Evolutionary conservation across 2,797 vertebrate species (phyloP), one percentile per base, ranked within the genome.

Genomic region (Staurois parvus): DNA sequence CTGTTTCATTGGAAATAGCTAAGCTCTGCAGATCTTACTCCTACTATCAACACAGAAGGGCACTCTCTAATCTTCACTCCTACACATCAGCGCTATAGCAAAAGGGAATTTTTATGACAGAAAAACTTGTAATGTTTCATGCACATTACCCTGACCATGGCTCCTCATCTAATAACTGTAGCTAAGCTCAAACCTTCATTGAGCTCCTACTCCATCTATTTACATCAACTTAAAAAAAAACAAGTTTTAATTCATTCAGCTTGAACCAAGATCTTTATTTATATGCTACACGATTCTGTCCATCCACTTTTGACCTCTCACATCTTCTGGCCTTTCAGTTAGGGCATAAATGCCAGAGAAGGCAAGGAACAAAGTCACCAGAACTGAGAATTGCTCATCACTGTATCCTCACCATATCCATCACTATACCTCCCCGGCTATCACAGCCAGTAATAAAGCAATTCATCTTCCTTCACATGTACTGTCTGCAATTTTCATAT

Each of bases 361-460:
- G n/a, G 52, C 52, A 59, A 59, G 21, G 2, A 59, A 4, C 52
- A 59, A 59, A 59, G n/a, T 59, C 52, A 21, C 21, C 52, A 59
- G 19, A 59, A 59, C 52, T 59, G 21, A 12, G 11, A 59, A 59
- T 59, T 59, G 11, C 21, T 59, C 52, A 59, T 59, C 52, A 24
- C 19, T 8, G 52, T 59, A 59, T 21, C 52, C 52, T 59, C 52
- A 59, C 52, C 52, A 59, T 59, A 59, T 59, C 52, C 21, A 59
- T 59, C 52, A 59, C 52, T 67, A 67, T 29, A 28, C n/a, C 5
- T 67, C 26, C 64, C 21, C 52, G n/a, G 52, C 26, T 67, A 29
- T 67, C 64, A 67, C n/a, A 67, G 64, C 28, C 26, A 67, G 28
- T 67, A 67, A 67, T 67, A 29, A 67, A 67, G 28, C 64, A 67